Conservation (phyloP, 2,113 vertebrate genomes). For the Psephotus haematonotus region DNA sequence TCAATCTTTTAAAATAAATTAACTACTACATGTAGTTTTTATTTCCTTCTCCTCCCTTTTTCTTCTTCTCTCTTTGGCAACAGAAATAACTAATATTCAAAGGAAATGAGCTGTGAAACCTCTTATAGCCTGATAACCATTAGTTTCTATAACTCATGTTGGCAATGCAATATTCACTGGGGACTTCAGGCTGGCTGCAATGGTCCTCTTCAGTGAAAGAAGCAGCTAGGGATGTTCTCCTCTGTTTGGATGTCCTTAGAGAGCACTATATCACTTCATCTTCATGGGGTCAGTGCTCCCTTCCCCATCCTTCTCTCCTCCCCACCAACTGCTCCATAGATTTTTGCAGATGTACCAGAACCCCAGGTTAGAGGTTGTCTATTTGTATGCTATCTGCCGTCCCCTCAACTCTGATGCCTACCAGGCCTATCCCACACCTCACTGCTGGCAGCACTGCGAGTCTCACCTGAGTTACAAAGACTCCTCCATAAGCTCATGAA, state of each 20-base stretch:
- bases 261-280: background rate
- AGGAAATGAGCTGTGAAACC: conserved; percentile 30
- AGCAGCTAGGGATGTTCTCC: background rate
- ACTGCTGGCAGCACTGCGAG: background rate
- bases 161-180: background rate
- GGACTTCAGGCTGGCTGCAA: background rate
- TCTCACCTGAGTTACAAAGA: background rate
- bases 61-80: background rate
- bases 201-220: background rate
- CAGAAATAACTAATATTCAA: background rate
- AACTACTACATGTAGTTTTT: background rate
- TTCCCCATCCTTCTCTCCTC: background rate
- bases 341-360: background rate
- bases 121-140: conserved; percentile 16
- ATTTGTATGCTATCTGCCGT: background rate
- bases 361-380: background rate
- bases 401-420: background rate
- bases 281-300: background rate
- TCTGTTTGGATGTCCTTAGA: background rate
- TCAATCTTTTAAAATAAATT: background rate
- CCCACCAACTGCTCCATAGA: background rate
- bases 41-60: conserved; percentile 28
- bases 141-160: background rate
- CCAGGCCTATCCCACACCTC: background rate
- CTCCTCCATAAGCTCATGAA: background rate